Conservation (phyloP, 2,113 vertebrate genomes). For the human (Homo sapiens) region DNA sequence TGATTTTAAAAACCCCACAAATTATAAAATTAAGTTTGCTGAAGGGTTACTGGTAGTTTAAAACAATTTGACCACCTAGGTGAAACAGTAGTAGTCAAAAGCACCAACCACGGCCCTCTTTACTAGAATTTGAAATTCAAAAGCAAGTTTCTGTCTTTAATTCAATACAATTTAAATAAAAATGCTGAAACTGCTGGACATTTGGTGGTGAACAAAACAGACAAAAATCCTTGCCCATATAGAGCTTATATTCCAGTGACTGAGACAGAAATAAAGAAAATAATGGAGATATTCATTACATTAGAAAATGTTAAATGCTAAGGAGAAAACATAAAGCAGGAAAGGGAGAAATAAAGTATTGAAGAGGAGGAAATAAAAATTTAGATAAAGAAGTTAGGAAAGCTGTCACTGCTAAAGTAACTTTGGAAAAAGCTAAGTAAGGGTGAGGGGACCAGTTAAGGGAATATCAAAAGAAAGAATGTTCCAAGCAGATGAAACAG, state of each 20-base stretch:
- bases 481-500: background rate
- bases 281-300: background rate
- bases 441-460: background rate
- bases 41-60: background rate
- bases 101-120: background rate
- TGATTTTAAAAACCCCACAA: background rate
- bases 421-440: background rate
- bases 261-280: background rate
- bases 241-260: background rate
- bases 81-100: background rate
- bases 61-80: background rate
- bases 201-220: background rate
- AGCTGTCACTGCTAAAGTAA: background rate
- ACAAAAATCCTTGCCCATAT: background rate
- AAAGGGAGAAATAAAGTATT: background rate
- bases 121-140: constrained; percentile 27
- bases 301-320: background rate
- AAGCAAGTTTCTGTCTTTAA: background rate
- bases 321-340: constrained; percentile 18
- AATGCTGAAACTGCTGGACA: background rate
- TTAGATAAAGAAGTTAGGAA: background rate
- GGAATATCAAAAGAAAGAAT: background rate
- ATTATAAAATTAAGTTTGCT: constrained; percentile 26
- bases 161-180: background rate
- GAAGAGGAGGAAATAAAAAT: background rate